A percentile compares a stretch with the other conserved stretches of the same genome.
Evolutionary conservation across 2,113 vertebrate species (phyloP).

Genomic region (Podilymbus podiceps): DNA sequence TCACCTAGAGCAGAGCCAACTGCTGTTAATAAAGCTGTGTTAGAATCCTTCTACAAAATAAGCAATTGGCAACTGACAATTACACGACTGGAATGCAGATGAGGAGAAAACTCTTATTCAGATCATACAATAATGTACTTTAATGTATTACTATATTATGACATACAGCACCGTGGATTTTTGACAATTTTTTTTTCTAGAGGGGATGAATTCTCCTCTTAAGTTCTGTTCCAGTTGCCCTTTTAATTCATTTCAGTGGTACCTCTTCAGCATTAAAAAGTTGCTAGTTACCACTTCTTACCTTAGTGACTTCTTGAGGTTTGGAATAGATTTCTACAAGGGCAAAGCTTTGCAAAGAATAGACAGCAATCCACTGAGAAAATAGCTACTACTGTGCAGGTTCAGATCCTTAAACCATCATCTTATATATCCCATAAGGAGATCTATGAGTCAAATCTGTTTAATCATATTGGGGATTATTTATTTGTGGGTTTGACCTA

Average conservation of each 20-base stretch:
- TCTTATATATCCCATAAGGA: neutral
- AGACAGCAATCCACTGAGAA: neutral
- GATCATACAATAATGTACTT: neutral
- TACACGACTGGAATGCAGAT: neutral
- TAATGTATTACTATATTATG: neutral
- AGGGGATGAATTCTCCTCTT: neutral
- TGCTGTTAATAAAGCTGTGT: neutral
- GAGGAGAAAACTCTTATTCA: neutral
- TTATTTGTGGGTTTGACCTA: neutral
- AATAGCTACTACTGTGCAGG: neutral
- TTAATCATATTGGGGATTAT: neutral
- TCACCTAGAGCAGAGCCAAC: neutral
- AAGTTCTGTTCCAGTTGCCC: fast-evolving
- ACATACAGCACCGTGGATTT: neutral
- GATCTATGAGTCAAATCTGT: neutral
- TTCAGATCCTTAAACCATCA: neutral
- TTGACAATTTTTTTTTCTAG: neutral
- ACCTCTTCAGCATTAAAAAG: neutral
- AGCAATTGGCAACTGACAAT: neutral
- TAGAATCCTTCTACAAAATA: neutral
- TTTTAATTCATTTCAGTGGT: neutral
- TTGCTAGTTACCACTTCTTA: neutral
- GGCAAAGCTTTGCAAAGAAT: neutral
- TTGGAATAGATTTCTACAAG: neutral
- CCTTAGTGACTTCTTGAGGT: neutral